Percentiles rank a stretch among this genome's conserved stretches.
These are phyloP conservation scores for Lordiphosa mommai DNA, from an alignment of 1,140 invertebrate species.

Conservation along the genomic window DNA sequence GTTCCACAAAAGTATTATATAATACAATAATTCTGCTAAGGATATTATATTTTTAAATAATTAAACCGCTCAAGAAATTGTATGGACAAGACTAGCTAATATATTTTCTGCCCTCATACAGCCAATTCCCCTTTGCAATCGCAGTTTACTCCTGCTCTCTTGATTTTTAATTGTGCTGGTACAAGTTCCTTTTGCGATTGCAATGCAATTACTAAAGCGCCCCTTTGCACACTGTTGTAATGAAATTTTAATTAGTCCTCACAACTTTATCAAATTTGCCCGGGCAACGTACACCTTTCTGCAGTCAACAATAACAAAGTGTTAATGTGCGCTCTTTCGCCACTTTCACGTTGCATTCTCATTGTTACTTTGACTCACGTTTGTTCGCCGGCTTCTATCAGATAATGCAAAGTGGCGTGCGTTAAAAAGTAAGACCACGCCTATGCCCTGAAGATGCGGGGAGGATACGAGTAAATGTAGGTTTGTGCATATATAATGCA, in stretches of 20 bases:
- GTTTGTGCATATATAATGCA: too few species aligned
- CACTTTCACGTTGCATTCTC: constrained; percentile 25
- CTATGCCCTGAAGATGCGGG: not conserved
- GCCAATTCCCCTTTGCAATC: too few species aligned
- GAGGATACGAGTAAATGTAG: not conserved
- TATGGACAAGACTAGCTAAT: too few species aligned
- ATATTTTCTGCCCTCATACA: too few species aligned
- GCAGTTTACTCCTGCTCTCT: too few species aligned
- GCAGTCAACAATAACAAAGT: not conserved
- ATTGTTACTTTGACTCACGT: constrained; percentile 17
- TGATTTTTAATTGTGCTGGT: too few species aligned
- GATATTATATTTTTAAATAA: too few species aligned
- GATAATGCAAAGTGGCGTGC: constrained; percentile 28
- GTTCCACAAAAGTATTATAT: too few species aligned
- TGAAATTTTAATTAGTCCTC: constrained; percentile 43
- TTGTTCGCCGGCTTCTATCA: constrained; percentile 17
- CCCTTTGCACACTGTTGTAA: constrained; percentile 26
- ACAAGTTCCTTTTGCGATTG: too few species aligned
- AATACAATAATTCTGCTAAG: too few species aligned
- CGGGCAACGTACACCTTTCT: not conserved
- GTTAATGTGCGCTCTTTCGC: constrained; percentile 7
- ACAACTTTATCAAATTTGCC: constrained; percentile 1
- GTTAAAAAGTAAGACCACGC: constrained; percentile 12
- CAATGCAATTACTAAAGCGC: not conserved
- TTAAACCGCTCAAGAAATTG: too few species aligned